phyloP scores from a whole-genome alignment of 2,888 invertebrate species.

The Mechanitis messenoides region DNA sequence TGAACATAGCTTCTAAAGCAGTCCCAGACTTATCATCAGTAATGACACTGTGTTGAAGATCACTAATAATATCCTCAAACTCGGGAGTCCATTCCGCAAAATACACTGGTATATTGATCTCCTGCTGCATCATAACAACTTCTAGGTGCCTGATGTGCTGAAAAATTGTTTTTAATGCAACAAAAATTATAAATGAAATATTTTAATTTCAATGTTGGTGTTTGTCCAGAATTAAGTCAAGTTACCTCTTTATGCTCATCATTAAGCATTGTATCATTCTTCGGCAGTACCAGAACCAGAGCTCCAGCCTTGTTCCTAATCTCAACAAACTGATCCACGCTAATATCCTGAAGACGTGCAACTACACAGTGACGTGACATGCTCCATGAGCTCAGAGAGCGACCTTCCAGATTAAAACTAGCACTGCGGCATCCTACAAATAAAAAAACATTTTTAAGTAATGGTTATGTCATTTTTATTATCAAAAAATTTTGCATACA shows the following conservation, averaged over 20 bases:
- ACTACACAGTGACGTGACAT: conserved; percentile 94
- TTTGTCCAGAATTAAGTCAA: no score
- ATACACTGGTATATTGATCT: conserved; percentile 90
- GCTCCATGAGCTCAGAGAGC: conserved; percentile 88
- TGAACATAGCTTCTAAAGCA: conserved; percentile 88
- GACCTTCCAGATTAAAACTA: conserved; percentile 90
- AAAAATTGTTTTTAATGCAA: neutral
- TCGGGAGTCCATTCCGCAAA: conserved; percentile 86
- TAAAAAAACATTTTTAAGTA: no score
- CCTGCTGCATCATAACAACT: conserved; percentile 86
- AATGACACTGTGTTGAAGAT: conserved; percentile 82
- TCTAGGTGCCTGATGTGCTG: conserved; percentile 87
- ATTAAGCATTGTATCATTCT: conserved; percentile 79
- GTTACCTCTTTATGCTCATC: conserved; percentile 82
- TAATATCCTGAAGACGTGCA: conserved; percentile 86
- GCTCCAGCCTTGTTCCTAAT: conserved; percentile 89
- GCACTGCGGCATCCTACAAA: conserved; percentile 88
- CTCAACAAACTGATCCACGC: conserved; percentile 85
- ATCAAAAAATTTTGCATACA: no score
- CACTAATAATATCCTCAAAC: conserved; percentile 84
- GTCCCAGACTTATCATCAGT: conserved; percentile 84
- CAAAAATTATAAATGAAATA: no score
- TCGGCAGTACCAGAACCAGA: conserved; percentile 88
- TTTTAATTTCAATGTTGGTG: no score
- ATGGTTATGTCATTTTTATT: no score